Percentiles rank a stretch among this genome's conserved stretches.
These are phyloP conservation scores for Sphecodes monilicornis DNA, from an alignment of 2,888 invertebrate genomes.

Conservation along the genomic window DNA sequence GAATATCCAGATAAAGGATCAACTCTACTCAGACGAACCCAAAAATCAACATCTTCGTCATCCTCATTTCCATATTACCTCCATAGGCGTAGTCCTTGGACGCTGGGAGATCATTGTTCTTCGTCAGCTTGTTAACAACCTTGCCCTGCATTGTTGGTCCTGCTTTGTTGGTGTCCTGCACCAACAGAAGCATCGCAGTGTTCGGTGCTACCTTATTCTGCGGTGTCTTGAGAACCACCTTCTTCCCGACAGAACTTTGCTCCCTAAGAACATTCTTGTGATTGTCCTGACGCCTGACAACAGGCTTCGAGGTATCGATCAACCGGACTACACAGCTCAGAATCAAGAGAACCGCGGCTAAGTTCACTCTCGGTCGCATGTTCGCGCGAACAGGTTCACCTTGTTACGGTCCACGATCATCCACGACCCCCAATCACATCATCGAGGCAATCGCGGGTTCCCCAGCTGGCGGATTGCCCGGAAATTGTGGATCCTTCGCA, in stretches of 20 bases:
- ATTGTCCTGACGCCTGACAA: slow-evolving; percentile 17
- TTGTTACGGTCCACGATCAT: slow-evolving; percentile 23
- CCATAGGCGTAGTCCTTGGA: slow-evolving; percentile 29
- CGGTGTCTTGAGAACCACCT: slow-evolving; percentile 33
- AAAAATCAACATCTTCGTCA: background rate
- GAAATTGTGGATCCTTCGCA: background rate
- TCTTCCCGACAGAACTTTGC: slow-evolving; percentile 26
- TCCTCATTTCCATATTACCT: slow-evolving; percentile 51
- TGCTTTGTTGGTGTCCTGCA: too few relatives aligned
- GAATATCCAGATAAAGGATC: background rate
- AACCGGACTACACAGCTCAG: slow-evolving; percentile 53
- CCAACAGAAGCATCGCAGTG: background rate
- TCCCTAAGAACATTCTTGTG: slow-evolving; percentile 10
- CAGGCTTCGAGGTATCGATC: slow-evolving; percentile 39
- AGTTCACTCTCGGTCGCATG: slow-evolving; percentile 74
- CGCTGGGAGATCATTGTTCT: slow-evolving; percentile 16
- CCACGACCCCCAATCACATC: slow-evolving; percentile 43
- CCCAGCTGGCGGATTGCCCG: slow-evolving; percentile 19
- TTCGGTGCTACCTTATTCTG: slow-evolving; percentile 36
- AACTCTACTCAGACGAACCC: background rate
- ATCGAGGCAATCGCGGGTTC: slow-evolving; percentile 9
- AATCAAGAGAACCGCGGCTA: slow-evolving; percentile 75
- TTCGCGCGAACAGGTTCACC: slow-evolving; percentile 61
- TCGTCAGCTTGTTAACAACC: background rate
- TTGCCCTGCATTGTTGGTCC: too few relatives aligned